Base-by-base conservation (phyloP, 2,797 vertebrate genomes). In the Hyperoplus lanceolatus region DNA sequence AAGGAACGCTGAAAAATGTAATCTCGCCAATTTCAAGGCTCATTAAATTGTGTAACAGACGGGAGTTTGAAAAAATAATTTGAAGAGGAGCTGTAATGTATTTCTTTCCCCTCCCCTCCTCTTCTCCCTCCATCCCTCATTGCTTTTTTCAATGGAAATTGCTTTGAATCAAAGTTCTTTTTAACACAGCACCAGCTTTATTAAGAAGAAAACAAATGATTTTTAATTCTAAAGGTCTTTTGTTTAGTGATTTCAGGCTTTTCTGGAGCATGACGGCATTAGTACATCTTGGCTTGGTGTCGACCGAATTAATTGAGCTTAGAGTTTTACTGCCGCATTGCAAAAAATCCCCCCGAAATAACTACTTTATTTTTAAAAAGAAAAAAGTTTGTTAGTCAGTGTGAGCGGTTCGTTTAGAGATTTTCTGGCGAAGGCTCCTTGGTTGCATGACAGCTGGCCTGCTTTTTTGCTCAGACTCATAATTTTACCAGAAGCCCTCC, bases 21-120 rank as follows among this genome's bases (percentile, higher is more conserved):
- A 92, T 92, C 85, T 87, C 15, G 11, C 79, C 87, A 84, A 92
- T 94, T 94, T 92, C 83, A 89, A 68, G 90, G 89, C 89, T 92
- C 91, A 94, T 93, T 93, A 93, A 79, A 58, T 88, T 74, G 86
- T 81, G 68, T 80, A 89, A 92, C 87, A 88, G 84, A 87, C 2
- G 56, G 55, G 54, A 81, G 73, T 84, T 86, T 87, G 79, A 90
- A 79, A 86, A 90, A 85, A 89, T 82, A 55, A 85, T 89, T 86
- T 81, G 59, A 79, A 80, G 78, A 78, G 70, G 67, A 76, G 62
- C 70, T 61, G 49, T 80, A 76, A 86, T 79, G 62, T 81, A 41
- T 70, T 83, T 62, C 18, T 71, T 59, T 1, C 54, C 49, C 21
- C 42, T 70, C 49, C 38, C 57, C 49, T 21, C 43, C 14, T 49